Conservation (phyloP, 2,113 vertebrate species). For the Paramisgurnus dabryanus region DNA sequence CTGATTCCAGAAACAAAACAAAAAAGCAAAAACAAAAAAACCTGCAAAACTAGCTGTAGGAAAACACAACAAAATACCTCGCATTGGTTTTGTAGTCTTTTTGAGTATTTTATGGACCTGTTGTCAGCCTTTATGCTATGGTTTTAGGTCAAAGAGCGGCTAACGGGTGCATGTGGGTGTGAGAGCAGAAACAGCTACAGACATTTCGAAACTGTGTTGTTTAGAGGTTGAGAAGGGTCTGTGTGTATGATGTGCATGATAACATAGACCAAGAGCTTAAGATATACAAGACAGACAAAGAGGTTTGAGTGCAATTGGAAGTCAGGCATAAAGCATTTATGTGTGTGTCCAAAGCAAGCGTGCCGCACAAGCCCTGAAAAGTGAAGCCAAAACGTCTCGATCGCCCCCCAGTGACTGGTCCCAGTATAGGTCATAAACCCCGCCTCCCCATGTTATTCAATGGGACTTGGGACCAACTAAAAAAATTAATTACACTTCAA, state of each 20-base stretch:
- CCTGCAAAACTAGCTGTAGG: too few relatives aligned
- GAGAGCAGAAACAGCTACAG: constrained; percentile 11
- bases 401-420: too few relatives aligned
- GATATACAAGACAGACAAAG: background rate
- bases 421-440: too few relatives aligned
- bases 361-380: too few relatives aligned
- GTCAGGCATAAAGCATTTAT: background rate
- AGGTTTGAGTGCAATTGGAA: background rate
- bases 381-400: too few relatives aligned
- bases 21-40: too few relatives aligned
- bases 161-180: background rate
- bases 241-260: background rate
- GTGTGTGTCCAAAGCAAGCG: background rate
- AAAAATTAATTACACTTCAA: too few relatives aligned
- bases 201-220: constrained; percentile 15
- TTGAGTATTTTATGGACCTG: background rate
- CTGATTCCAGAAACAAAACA: too few relatives aligned
- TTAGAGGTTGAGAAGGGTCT: background rate
- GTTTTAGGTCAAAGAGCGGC: constrained; percentile 2
- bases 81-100: background rate
- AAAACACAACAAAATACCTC: too few relatives aligned
- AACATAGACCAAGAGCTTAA: background rate
- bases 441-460: too few relatives aligned
- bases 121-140: constrained; percentile 4
- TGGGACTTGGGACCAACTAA: too few relatives aligned